phyloP scores from a whole-genome alignment of 2,797 vertebrate species.

The Hephaestus fuliginosus region DNA sequence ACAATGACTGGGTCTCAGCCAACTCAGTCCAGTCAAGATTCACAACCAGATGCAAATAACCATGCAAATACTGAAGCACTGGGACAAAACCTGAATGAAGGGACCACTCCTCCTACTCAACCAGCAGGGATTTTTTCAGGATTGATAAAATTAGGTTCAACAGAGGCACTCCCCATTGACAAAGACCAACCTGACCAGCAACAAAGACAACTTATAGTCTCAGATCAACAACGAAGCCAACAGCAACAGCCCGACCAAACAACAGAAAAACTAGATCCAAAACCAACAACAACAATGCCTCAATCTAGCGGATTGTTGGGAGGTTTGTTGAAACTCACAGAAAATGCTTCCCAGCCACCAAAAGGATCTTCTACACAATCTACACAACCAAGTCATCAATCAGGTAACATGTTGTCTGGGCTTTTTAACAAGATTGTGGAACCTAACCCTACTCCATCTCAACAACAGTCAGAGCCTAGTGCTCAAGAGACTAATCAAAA shows the following conservation, averaged over 20 bases:
- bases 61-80: conserved; percentile 38
- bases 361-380: conserved; percentile 52
- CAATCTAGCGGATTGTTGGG: conserved; percentile 84
- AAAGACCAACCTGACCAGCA: conserved; percentile 50
- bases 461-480: conserved; percentile 44
- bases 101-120: conserved; percentile 31
- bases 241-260: conserved; percentile 46
- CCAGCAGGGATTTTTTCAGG: conserved; percentile 54
- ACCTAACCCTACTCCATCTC: conserved; percentile 62
- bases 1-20: conserved; percentile 71
- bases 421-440: conserved; percentile 83
- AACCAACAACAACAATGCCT: conserved; percentile 44
- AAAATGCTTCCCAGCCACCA: conserved; percentile 73
- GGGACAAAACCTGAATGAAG: conserved; percentile 48
- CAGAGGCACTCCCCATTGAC: conserved; percentile 61
- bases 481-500: conserved; percentile 58
- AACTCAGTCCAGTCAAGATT: conserved; percentile 56
- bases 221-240: conserved; percentile 55
- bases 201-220: conserved; percentile 23
- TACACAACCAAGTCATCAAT: conserved; percentile 78
- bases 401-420: conserved; percentile 79
- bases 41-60: conserved; percentile 38
- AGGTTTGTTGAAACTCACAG: conserved; percentile 85
- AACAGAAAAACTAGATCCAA: conserved; percentile 45
- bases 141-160: conserved; percentile 78